Conservation (phyloP, 1,140 invertebrate genomes). For the Antheraea pernyi region DNA sequence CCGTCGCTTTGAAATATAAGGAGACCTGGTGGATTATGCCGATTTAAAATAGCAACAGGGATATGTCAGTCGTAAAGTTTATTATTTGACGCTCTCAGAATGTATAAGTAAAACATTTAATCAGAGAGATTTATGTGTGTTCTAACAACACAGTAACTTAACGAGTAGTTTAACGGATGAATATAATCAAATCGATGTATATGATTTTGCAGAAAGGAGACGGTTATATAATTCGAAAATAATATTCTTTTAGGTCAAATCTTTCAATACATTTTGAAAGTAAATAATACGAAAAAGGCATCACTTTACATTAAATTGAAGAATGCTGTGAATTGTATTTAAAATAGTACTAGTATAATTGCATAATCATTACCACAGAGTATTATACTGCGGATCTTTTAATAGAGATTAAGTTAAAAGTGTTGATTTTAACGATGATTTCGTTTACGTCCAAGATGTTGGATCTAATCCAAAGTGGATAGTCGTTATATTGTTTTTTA, state of each 20-base stretch:
- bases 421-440: background rate
- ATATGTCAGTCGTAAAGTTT: background rate
- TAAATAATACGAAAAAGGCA: too few relatives aligned
- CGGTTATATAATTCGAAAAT: too few relatives aligned
- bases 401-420: background rate
- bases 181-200: background rate
- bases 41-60: background rate
- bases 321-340: background rate
- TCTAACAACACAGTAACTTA: too few relatives aligned
- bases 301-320: background rate
- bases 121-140: background rate
- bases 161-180: too few relatives aligned
- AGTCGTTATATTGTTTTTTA: background rate
- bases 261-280: too few relatives aligned
- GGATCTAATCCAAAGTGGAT: background rate
- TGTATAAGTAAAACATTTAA: background rate
- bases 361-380: background rate
- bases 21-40: background rate
- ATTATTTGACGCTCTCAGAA: background rate
- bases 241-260: too few relatives aligned
- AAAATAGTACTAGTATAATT: too few relatives aligned
- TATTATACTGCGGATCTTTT: background rate
- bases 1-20: background rate
- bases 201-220: too few relatives aligned
- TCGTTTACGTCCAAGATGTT: background rate